Conservation (phyloP, 2,888 invertebrate genomes). For the Ophioninae sp. region DNA sequence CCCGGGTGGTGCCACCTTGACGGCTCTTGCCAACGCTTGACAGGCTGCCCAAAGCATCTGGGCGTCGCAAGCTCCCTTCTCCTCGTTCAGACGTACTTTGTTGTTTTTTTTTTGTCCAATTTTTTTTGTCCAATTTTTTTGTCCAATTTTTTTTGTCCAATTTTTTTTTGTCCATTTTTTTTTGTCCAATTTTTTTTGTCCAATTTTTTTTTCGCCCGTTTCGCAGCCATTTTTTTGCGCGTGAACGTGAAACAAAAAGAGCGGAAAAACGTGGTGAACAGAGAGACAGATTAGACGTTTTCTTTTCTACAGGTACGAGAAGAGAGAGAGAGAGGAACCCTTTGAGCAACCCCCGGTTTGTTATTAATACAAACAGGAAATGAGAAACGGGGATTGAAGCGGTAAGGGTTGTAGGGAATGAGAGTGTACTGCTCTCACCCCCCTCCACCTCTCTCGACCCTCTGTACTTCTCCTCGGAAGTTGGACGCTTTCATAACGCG, state of each 20-base stretch:
- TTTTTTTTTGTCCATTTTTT: not conserved
- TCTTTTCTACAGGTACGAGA: not conserved
- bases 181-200: not conserved
- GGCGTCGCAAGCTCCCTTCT: slow-evolving; percentile 89
- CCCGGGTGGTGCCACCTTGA: slow-evolving; percentile 85
- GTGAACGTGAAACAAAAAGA: slow-evolving; percentile 60
- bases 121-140: not conserved
- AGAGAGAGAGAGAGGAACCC: not conserved
- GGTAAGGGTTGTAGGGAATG: slow-evolving; percentile 2
- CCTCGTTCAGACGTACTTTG: slow-evolving; percentile 86
- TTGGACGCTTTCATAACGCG: slow-evolving; percentile 15
- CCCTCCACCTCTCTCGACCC: too few relatives aligned
- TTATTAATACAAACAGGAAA: slow-evolving; percentile 50
- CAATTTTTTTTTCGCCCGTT: not conserved
- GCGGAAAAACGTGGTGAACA: slow-evolving; percentile 21
- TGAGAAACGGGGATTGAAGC: slow-evolving; percentile 20
- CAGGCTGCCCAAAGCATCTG: slow-evolving; percentile 97
- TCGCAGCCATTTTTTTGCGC: not conserved
- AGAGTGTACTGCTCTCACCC: not conserved
- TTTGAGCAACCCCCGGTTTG: slow-evolving; percentile 34
- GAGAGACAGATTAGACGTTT: slow-evolving; percentile 52
- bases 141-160: not conserved
- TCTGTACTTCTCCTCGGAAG: too few relatives aligned
- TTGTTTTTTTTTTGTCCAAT: not conserved
- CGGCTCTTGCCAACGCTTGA: slow-evolving; percentile 90